Base-by-base conservation (phyloP, 2,113 vertebrate species). In the Stictonetta naevosa region DNA sequence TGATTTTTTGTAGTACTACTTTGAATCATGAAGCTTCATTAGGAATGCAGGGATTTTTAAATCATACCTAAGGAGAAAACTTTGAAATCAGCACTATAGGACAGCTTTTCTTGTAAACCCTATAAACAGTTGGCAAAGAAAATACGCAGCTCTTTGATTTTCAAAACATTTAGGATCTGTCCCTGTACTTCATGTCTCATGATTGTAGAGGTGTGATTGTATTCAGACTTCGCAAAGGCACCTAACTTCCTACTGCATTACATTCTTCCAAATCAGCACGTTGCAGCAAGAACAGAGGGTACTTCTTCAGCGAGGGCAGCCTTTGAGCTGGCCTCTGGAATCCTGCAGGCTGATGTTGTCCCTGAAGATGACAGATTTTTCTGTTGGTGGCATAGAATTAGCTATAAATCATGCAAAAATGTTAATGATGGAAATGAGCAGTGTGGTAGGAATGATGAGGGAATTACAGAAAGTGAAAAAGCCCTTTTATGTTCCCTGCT, bases 51-150 rank as follows among this genome's bases (percentile, higher is more conserved):
- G 15, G 13, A 28, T 25, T 74, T 91, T 83, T 29, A 63, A 74
- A 34, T 28, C 4, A 3, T 55, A 76, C 69, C 18, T 40, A 52
- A 22, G 36, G 28, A 83, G n/a, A 85, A 38, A 44, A 21, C 62
- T 93, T 84, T 82, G 21, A 81, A 91, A 69, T 73, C 17, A 22
- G 0, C 16, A 56, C 2, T 6, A 75, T 11, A 67, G 64, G 31
- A 56, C 22, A 56, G 31, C 33, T 91, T 91, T 93, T 85, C 58
- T 69, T 69, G 46, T 58, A 40, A 73, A 31, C 38, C 73, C 17
- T 89, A 21, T 29, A 91, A 85, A 26, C 38, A 62, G 66, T 85
- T 94, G 91, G n/a, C 36, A 50, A 44, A 69, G 44, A 91, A 91
- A 73, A 94, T n/a, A 28, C 72, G 31, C 2, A 53, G 38, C 38